Conservation (phyloP, 2,888 invertebrate genomes). For the Drosophila neutralis region DNA sequence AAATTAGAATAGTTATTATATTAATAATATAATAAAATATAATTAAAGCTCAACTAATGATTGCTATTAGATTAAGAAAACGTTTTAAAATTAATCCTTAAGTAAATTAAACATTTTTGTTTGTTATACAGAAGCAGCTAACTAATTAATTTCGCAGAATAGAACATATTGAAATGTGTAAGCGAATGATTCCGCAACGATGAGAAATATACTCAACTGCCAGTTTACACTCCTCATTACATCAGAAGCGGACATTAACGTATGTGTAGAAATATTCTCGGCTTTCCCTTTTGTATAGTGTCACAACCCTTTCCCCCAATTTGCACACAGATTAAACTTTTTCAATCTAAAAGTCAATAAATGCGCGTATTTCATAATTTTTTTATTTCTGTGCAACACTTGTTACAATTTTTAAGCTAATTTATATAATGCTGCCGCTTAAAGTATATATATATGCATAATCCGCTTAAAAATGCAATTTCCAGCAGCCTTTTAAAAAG, state of each 20-base stretch:
- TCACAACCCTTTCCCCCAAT: not conserved
- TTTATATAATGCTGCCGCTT: slow-evolving; percentile 48
- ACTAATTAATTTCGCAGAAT: not conserved
- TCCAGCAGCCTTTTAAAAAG: slow-evolving; percentile 59
- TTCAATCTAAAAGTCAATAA: slow-evolving; percentile 67
- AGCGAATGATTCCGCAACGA: not conserved
- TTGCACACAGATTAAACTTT: slow-evolving; percentile 18
- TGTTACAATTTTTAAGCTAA: slow-evolving; percentile 78
- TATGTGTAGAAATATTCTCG: not conserved
- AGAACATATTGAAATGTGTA: not conserved
- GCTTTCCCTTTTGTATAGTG: not conserved
- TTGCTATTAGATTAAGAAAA: not conserved
- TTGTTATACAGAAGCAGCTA: no score
- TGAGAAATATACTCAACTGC: not conserved
- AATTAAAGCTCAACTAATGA: not conserved
- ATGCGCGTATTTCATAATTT: slow-evolving; percentile 28
- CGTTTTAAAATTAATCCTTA: not conserved
- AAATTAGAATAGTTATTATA: not conserved
- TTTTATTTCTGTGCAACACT: slow-evolving; percentile 58
- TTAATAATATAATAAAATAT: not conserved
- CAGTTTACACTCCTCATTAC: not conserved
- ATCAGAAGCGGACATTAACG: not conserved
- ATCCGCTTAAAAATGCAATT: slow-evolving; percentile 74
- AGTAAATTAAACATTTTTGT: not conserved
- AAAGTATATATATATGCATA: slow-evolving; percentile 48